These are phyloP conservation scores for Minunthozetes semirufus DNA, from an alignment of 2,888 invertebrate species.

Conservation along the genomic window DNA sequence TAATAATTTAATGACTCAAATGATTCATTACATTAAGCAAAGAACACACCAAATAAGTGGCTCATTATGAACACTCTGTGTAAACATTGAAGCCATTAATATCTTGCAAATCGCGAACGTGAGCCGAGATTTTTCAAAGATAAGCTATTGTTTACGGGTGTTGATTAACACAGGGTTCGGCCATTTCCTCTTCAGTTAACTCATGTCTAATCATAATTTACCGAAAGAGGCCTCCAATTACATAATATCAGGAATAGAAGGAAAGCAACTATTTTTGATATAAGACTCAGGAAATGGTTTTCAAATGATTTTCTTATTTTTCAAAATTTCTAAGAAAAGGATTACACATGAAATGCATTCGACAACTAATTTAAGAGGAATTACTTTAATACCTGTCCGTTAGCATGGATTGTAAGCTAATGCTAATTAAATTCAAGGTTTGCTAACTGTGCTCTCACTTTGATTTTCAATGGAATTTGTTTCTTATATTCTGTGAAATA, in stretches of 20 bases:
- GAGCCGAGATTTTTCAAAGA: background rate
- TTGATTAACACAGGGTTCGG: background rate
- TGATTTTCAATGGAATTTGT: background rate
- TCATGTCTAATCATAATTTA: background rate
- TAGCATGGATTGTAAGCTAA: background rate
- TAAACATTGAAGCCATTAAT: too few species aligned
- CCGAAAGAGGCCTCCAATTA: background rate
- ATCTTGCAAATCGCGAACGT: too few species aligned
- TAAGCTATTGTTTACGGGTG: background rate
- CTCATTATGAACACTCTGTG: too few species aligned
- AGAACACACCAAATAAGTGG: too few species aligned
- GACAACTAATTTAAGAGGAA: too few species aligned
- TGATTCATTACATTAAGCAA: background rate
- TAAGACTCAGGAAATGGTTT: background rate
- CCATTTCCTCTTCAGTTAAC: background rate
- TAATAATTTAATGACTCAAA: background rate
- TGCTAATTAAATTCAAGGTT: slow-evolving; percentile 4
- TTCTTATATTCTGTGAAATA: background rate
- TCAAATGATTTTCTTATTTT: background rate
- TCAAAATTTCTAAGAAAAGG: background rate
- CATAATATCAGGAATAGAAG: background rate
- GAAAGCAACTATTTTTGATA: background rate
- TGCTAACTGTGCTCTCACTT: background rate
- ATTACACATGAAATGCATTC: too few species aligned
- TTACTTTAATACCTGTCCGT: too few species aligned